Base-by-base conservation (phyloP, 2,888 invertebrate genomes). In the Nemapogon koenigi region DNA sequence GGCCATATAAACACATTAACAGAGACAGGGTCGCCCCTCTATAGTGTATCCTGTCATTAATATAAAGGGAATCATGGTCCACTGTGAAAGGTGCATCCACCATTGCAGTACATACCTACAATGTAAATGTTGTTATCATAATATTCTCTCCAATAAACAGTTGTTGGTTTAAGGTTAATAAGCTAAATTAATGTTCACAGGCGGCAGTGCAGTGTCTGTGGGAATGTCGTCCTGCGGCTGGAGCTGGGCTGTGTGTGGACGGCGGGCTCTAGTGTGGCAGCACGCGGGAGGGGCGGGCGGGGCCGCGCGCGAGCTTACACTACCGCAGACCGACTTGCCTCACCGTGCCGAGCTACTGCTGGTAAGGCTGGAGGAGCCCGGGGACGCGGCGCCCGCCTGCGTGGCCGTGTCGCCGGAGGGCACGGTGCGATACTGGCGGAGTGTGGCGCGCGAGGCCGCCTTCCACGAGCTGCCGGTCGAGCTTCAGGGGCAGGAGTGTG, bases 321-420 rank as follows among this genome's bases (percentile, higher is more conserved):
- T 97, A 27, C 96, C 96, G 0, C 92, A 94, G 46, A 95, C 95
- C 49, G 96, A 96, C 64, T 81, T 96, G 11, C 91, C 93, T 0
- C 96, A 97, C 61, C 88, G 90, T 53, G 91, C 96, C 1, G 88
- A 94, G 41, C 81, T 94, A 11, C 88, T 92, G 1, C 84, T 86
- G 16, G 84, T 94, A 1, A n/a, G n/a, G n/a, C n/a, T n/a, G 91
- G 89, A n/a, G n/a, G n/a, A n/a, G n/a, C n/a, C n/a, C n/a, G n/a
- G n/a, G n/a, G n/a, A n/a, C n/a, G n/a, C n/a, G 82, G 81, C 88
- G 60, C 91, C 94, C 6, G 88, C 92, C 1, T 94, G 94, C 53
- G 18, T 97, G 49, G 94, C 95, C 11, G 93, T 94, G 1, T 95
- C 96, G 1, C 95, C 96, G 1, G 96, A 96, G 58, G 97, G 96